Base-by-base conservation (phyloP, 2,113 vertebrate genomes). In the Panthera leo region DNA sequence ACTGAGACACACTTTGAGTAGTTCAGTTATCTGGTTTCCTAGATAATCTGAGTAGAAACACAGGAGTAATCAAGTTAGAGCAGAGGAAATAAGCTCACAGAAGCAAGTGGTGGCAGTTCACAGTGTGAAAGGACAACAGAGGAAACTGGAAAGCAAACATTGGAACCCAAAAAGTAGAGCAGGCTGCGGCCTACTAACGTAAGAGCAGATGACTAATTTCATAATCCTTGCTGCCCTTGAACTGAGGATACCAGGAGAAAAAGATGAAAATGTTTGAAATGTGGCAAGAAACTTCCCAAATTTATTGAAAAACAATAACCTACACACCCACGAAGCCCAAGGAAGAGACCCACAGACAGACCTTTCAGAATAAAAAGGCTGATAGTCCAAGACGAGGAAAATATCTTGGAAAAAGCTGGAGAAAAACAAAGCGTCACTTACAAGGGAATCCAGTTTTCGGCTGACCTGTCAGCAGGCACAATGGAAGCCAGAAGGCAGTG, bases 1-100 rank as follows among this genome's bases (percentile, higher is more conserved):
- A 93, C 80, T 80, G 76, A 75, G 82, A 91, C 9, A 85, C 31
- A 85, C 68, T 53, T 89, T 95, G 45, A 76, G 75, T 19, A 70
- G 29, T 67, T 71, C 48, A 89, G 23, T 91, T 63, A 87, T n/a
- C 31, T 86, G 14, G 29, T 85, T 92, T 92, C 82, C 67, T 70
- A 89, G 51, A 82, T 89, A 67, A 84, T 23, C 63, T 36, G 29
- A 85, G 48, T n/a, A 67, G 84, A 92, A 73, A 91, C 48, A 96
- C 31, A 91, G 45, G 48, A 71, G 71, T 13, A 95, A 16, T 45
- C 12, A 92, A 78, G 51, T 76, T 86, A 48, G 51, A 87, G 48
- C 5, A 89, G 71, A 89, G 36, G 61, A 89, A 90, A 92, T 1
- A 80, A 76, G 29, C 4, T 79, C 31, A 73, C 8, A 21, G 53